phyloP scores from a whole-genome alignment of 2,888 invertebrate genomes.

The Ptychoptera albimana region DNA sequence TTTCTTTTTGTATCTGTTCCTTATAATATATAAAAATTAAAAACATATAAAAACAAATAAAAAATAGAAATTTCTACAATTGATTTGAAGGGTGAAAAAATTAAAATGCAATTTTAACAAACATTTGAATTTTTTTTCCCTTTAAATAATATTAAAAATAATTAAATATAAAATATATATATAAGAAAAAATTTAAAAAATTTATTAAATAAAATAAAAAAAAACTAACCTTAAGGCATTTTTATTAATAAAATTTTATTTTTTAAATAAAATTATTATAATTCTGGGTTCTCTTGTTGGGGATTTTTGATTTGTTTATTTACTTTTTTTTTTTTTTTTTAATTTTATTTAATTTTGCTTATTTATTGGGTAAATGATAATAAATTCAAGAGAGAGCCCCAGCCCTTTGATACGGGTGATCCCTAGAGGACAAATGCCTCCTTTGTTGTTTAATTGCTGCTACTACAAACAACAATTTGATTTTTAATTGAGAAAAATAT shows the following conservation, averaged over 20 bases:
- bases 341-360: constrained; percentile 1
- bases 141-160: no score
- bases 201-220: constrained; percentile 2
- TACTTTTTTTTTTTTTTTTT: background rate
- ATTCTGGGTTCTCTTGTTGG: background rate
- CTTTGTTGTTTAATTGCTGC: constrained; percentile 38
- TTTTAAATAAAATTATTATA: background rate
- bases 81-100: no score
- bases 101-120: no score
- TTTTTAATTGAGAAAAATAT: constrained; percentile 12
- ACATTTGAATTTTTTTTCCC: constrained; percentile 1
- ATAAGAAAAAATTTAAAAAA: background rate
- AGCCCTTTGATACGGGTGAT: constrained; percentile 97
- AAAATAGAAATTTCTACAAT: no score
- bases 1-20: no score
- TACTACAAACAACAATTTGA: constrained; percentile 16
- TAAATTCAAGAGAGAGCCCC: constrained; percentile 52
- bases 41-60: no score
- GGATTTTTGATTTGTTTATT: background rate
- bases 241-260: background rate
- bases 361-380: constrained; percentile 1
- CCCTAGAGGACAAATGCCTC: constrained; percentile 74
- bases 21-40: no score
- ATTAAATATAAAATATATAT: background rate
- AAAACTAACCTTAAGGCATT: constrained; percentile 8